Evolutionary conservation across 2,888 invertebrate species (phyloP).

Genomic region (Petrolisthes cinctipes): DNA sequence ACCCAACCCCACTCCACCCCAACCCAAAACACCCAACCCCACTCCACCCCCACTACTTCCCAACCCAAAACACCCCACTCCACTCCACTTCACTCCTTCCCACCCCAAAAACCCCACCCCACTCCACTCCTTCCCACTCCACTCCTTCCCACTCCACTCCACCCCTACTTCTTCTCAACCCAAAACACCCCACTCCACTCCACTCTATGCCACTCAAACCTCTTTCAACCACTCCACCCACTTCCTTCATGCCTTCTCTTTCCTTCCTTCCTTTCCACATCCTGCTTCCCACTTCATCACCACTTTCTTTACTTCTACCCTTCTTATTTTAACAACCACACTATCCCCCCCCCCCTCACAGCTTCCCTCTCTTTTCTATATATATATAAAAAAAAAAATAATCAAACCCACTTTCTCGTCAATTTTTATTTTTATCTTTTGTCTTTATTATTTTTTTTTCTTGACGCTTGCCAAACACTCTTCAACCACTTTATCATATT

Average conservation of each 20-base stretch:
- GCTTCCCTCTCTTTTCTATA: background rate
- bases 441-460: no score
- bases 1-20: no score
- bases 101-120: background rate
- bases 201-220: background rate
- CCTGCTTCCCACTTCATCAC: background rate
- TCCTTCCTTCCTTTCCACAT: background rate
- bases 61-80: background rate
- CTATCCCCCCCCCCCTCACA: background rate
- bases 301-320: background rate
- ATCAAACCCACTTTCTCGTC: no score
- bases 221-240: background rate
- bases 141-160: background rate
- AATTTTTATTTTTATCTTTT: no score
- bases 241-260: background rate
- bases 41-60: no score
- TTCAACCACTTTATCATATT: no score
- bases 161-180: background rate
- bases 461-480: no score
- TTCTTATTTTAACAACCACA: background rate
- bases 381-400: no score
- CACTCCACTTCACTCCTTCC: background rate
- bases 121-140: background rate
- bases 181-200: background rate
- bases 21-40: no score